A percentile compares a stretch with the other conserved stretches of the same genome.
Evolutionary conservation across 2,888 invertebrate genomes (phyloP).

Genomic region (Therioaphis trifolii): DNA sequence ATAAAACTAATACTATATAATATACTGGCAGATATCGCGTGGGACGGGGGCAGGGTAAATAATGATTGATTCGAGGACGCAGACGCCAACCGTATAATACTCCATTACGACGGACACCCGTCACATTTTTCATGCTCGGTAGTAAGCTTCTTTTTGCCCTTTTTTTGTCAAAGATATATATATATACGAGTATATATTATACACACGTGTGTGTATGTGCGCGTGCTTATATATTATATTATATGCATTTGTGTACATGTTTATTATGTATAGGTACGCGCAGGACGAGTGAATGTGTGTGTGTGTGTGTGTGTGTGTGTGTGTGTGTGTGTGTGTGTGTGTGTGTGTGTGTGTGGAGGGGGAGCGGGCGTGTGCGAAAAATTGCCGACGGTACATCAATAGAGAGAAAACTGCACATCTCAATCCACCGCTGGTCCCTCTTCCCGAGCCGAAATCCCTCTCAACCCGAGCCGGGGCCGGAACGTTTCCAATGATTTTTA

Average conservation of each 20-base stretch:
- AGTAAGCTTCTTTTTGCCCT: not conserved
- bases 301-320: too few relatives aligned
- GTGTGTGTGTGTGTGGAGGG: too few relatives aligned
- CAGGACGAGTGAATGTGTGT: not conserved
- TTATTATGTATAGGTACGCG: not conserved
- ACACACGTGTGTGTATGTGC: not conserved
- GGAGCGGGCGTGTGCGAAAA: not conserved
- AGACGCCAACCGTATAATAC: slow-evolving; percentile 59
- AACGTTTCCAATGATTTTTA: slow-evolving; percentile 21
- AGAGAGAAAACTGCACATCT: not conserved
- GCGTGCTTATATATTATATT: not conserved
- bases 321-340: not conserved
- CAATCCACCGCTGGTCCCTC: not conserved
- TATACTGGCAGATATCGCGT: slow-evolving; percentile 38
- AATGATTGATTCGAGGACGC: slow-evolving; percentile 60
- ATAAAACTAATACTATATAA: slow-evolving; percentile 50
- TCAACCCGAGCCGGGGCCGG: not conserved
- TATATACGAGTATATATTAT: not conserved
- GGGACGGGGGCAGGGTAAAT: not conserved
- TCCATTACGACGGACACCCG: slow-evolving; percentile 63
- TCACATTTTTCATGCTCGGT: slow-evolving; percentile 52
- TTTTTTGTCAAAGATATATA: not conserved
- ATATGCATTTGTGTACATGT: too few relatives aligned
- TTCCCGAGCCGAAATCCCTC: not conserved
- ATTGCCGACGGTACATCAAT: slow-evolving; percentile 25